phyloP scores from a whole-genome alignment of 2,888 invertebrate species.

The Ochropleura plecta region DNA sequence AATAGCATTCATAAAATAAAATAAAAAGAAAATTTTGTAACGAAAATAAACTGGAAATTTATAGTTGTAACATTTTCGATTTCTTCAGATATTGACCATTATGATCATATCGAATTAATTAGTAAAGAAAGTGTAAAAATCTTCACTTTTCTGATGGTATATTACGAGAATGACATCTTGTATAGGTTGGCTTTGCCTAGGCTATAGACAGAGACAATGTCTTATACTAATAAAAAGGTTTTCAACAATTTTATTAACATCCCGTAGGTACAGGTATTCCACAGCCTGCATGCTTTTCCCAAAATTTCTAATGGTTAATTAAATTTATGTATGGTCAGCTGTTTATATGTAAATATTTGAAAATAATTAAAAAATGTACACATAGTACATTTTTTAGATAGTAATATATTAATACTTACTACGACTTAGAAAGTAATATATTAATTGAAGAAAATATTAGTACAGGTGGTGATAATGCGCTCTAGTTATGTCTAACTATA shows the following conservation, averaged over 20 bases:
- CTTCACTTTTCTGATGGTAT: conserved; percentile 38
- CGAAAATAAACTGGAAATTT: conserved; percentile 55
- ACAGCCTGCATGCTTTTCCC: neutral
- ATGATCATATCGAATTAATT: conserved; percentile 17
- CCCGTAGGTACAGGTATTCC: neutral
- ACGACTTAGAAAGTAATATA: too few species aligned
- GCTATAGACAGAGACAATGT: conserved; percentile 12
- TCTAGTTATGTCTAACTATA: too few species aligned
- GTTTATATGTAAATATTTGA: too few species aligned
- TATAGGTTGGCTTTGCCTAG: neutral
- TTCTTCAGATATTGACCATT: conserved; percentile 56
- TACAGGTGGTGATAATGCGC: too few species aligned
- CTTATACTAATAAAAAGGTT: conserved; percentile 24
- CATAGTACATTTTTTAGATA: too few species aligned
- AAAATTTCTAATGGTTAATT: neutral
- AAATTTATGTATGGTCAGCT: neutral
- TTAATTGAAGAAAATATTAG: too few species aligned
- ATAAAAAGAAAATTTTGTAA: conserved; percentile 29
- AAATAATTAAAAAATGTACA: too few species aligned
- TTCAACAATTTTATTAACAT: neutral
- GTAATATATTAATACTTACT: too few species aligned
- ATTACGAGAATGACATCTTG: conserved; percentile 19
- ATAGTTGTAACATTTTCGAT: conserved; percentile 54
- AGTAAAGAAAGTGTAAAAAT: conserved; percentile 25
- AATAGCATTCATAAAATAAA: conserved; percentile 67